Conservation (phyloP, 2,888 invertebrate genomes). For the Hesperia comma region DNA sequence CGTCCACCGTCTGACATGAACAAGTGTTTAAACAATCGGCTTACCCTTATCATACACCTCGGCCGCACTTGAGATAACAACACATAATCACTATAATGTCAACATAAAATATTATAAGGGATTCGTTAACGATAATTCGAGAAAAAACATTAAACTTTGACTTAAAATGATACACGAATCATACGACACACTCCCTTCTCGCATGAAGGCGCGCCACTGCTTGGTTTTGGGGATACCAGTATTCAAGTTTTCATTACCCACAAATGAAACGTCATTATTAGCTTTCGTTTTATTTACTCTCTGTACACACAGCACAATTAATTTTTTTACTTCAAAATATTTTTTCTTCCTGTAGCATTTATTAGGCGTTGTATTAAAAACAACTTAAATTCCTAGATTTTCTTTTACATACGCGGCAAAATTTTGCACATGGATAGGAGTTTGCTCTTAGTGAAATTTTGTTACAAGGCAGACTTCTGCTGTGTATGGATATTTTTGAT, state of each 20-base stretch:
- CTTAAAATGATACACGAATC: constrained; percentile 63
- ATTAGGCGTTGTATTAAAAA: background rate
- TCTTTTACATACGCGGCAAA: constrained; percentile 52
- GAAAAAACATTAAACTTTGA: constrained; percentile 74
- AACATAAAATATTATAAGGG: constrained; percentile 56
- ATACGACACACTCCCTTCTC: constrained; percentile 47
- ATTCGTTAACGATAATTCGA: constrained; percentile 59
- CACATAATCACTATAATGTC: constrained; percentile 78
- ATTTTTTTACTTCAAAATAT: background rate
- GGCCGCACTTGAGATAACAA: constrained; percentile 68
- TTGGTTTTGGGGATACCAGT: constrained; percentile 60
- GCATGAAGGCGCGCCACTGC: constrained; percentile 68
- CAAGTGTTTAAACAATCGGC: constrained; percentile 58
- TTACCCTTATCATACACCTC: constrained; percentile 79
- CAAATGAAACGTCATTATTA: background rate
- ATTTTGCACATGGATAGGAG: constrained; percentile 51
- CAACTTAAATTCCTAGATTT: constrained; percentile 4
- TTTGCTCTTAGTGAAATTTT: constrained; percentile 43
- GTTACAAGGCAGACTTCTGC: constrained; percentile 41
- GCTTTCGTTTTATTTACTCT: background rate
- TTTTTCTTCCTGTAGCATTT: background rate
- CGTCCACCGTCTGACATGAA: constrained; percentile 55
- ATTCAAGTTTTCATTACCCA: constrained; percentile 42
- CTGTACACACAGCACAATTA: background rate
- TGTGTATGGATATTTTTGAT: constrained; percentile 43